These are phyloP conservation scores for Coelopa frigida DNA, from an alignment of 1,140 invertebrate species.

Conservation along the genomic window DNA sequence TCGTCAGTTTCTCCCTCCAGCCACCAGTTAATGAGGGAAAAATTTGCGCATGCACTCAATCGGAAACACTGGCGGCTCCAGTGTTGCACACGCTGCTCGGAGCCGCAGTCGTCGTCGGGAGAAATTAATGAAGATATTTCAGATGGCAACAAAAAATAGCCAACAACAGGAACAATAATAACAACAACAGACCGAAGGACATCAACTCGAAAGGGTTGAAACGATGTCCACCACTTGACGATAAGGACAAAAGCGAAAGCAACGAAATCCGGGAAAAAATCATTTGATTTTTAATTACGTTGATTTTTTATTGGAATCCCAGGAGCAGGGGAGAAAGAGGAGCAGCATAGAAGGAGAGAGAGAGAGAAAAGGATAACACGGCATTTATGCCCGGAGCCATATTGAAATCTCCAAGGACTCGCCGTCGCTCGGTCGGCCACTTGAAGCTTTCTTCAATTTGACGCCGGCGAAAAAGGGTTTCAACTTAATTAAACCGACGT, in stretches of 20 bases:
- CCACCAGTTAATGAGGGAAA: conserved; percentile 43
- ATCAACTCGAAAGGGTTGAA: conserved; percentile 10
- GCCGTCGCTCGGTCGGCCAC: conserved; percentile 7
- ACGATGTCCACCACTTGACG: conserved; percentile 2
- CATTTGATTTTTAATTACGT: conserved; percentile 44
- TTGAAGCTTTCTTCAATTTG: background rate
- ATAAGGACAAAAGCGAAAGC: conserved; percentile 7
- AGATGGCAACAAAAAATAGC: background rate
- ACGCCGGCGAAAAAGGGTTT: conserved; percentile 34
- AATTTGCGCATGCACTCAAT: conserved; percentile 41
- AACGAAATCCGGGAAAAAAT: conserved; percentile 28
- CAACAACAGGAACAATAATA: no score
- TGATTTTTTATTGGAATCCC: conserved; percentile 27
- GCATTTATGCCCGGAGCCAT: conserved; percentile 23
- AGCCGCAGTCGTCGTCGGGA: no score
- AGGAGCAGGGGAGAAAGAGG: no score
- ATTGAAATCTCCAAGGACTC: conserved; percentile 11
- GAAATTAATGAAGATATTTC: conserved; percentile 43
- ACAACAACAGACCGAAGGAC: background rate
- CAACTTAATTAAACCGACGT: conserved; percentile 43
- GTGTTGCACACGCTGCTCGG: no score
- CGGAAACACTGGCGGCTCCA: no score
- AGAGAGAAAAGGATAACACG: conserved; percentile 20
- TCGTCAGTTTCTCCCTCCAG: background rate
- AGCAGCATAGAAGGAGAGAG: conserved; percentile 28